Evolutionary conservation across 1,140 invertebrate species (phyloP).

Genomic region (Galleria mellonella): DNA sequence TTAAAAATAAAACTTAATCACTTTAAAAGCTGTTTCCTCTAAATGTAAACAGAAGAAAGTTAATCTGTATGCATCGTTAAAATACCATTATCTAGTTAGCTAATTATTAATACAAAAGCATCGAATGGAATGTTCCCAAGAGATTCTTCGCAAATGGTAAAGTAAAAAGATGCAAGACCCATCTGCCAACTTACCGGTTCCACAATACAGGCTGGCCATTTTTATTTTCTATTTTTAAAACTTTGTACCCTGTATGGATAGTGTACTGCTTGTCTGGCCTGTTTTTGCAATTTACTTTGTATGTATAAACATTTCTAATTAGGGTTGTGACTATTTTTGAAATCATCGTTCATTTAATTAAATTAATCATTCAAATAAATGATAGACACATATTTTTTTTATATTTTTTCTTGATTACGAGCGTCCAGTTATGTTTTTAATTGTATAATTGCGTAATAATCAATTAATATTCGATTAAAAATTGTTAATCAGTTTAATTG

Average conservation of each 20-base stretch:
- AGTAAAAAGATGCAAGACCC: conserved; percentile 44
- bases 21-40: too few relatives aligned
- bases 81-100: neutral
- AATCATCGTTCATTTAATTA: too few relatives aligned
- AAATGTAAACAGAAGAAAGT: too few relatives aligned
- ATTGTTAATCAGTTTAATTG: too few relatives aligned
- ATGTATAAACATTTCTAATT: conserved; percentile 11
- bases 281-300: conserved; percentile 20
- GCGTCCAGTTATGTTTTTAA: too few relatives aligned
- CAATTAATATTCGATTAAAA: too few relatives aligned
- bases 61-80: too few relatives aligned
- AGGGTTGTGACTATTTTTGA: conserved; percentile 3
- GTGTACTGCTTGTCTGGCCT: conserved; percentile 16
- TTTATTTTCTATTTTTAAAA: conserved; percentile 18
- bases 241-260: conserved; percentile 4
- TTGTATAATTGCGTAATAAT: too few relatives aligned
- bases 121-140: conserved; percentile 50
- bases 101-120: conserved; percentile 6
- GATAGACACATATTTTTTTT: too few relatives aligned
- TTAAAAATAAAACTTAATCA: too few relatives aligned
- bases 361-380: too few relatives aligned
- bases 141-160: conserved; percentile 17
- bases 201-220: conserved; percentile 5
- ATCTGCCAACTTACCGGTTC: conserved; percentile 62
- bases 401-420: too few relatives aligned